Conservation (phyloP, 2,888 invertebrate species). For the Heliconius sara region DNA sequence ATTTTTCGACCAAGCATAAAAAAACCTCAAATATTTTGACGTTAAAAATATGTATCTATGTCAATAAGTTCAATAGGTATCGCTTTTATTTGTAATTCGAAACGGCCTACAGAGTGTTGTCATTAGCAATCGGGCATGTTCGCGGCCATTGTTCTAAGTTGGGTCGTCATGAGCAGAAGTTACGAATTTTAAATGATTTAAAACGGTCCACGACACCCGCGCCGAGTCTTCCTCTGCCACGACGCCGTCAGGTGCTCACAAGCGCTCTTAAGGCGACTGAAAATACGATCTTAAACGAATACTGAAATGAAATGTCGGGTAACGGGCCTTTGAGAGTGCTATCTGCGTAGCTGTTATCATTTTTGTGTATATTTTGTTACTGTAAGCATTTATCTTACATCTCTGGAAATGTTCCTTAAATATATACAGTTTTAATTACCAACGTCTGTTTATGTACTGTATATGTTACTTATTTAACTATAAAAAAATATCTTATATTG, state of each 20-base stretch:
- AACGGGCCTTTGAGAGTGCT: conserved; percentile 23
- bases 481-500: not conserved
- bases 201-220: conserved; percentile 27
- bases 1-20: not conserved
- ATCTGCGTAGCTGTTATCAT: conserved; percentile 20
- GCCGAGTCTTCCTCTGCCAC: conserved; percentile 7
- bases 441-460: too few relatives aligned
- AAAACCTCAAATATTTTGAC: not conserved
- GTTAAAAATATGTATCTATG: not conserved
- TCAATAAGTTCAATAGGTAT: conserved; percentile 15
- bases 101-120: conserved; percentile 66
- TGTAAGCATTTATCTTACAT: not conserved
- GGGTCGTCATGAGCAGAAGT: conserved; percentile 72
- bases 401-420: not conserved
- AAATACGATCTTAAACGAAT: conserved; percentile 33
- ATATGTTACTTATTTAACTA: not conserved
- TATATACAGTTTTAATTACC: not conserved
- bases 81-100: conserved; percentile 34
- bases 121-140: conserved; percentile 81
- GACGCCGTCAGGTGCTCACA: conserved; percentile 37
- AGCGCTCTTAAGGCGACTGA: conserved; percentile 33
- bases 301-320: conserved; percentile 25
- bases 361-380: conserved; percentile 4
- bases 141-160: conserved; percentile 70
- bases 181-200: conserved; percentile 60